These are phyloP conservation scores for Halictus rubicundus DNA, from an alignment of 1,140 invertebrate genomes.

Conservation along the genomic window DNA sequence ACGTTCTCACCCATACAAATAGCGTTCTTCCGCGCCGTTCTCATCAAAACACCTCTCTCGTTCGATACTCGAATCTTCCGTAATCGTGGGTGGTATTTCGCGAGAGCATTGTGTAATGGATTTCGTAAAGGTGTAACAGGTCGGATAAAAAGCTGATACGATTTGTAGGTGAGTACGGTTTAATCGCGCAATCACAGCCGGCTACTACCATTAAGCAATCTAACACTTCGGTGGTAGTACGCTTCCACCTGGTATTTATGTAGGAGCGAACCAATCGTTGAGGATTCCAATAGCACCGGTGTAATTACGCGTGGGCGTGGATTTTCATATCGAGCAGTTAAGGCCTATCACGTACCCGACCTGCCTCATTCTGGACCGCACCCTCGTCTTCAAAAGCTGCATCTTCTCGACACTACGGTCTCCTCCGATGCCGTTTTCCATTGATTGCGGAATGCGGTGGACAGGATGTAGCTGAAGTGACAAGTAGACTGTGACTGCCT, in stretches of 20 bases:
- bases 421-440: neutral
- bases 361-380: constrained; percentile 17
- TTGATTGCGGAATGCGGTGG: neutral
- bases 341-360: constrained; percentile 27
- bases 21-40: neutral
- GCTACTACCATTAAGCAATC: constrained; percentile 43
- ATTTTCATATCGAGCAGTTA: constrained; percentile 51
- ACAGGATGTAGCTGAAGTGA: too few relatives aligned
- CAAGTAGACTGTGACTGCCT: too few relatives aligned
- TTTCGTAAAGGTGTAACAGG: constrained; percentile 26
- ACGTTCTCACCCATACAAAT: too few relatives aligned
- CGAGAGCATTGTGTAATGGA: neutral
- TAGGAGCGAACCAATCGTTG: constrained; percentile 52
- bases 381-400: constrained; percentile 2
- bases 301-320: constrained; percentile 46
- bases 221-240: constrained; percentile 30
- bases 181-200: constrained; percentile 24
- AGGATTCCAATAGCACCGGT: constrained; percentile 12
- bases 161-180: constrained; percentile 24
- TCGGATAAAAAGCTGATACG: constrained; percentile 5
- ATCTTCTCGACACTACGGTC: neutral
- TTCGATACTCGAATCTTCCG: neutral
- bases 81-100: neutral
- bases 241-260: constrained; percentile 42
- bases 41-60: too few relatives aligned